These are phyloP conservation scores for Suillia variegata DNA, from an alignment of 2,888 invertebrate species.

Conservation along the genomic window DNA sequence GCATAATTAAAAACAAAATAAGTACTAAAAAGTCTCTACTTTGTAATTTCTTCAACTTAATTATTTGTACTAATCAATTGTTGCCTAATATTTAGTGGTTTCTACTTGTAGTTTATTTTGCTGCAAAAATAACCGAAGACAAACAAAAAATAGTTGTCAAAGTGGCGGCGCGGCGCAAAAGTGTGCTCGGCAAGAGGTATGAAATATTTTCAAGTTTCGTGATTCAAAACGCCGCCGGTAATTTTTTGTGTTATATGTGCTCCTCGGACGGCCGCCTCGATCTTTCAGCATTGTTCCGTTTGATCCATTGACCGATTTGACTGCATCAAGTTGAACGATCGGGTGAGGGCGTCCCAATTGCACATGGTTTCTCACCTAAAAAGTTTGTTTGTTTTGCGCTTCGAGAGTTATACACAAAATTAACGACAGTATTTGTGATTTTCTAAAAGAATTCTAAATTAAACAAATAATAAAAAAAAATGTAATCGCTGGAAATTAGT, in stretches of 20 bases:
- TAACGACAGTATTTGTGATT: neutral
- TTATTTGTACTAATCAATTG: constrained; percentile 19
- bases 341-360: constrained; percentile 26
- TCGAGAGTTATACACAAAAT: neutral
- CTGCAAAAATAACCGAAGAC: constrained; percentile 11
- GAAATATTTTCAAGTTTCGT: too few relatives aligned
- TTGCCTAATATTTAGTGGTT: constrained; percentile 28
- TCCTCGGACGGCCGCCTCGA: constrained; percentile 29
- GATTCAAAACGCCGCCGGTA: too few relatives aligned
- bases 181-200: too few relatives aligned
- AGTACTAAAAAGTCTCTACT: neutral
- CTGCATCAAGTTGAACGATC: constrained; percentile 39
- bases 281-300: constrained; percentile 51
- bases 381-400: constrained; percentile 27
- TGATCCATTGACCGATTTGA: constrained; percentile 47
- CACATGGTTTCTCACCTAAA: constrained; percentile 40
- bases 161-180: too few relatives aligned
- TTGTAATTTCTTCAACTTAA: neutral
- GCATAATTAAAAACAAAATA: too few relatives aligned
- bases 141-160: neutral
- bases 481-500: constrained; percentile 44
- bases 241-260: constrained; percentile 27
- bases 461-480: constrained; percentile 25
- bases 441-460: constrained; percentile 31
- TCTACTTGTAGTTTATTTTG: constrained; percentile 31